These are phyloP conservation scores for Rhizomys pruinosus DNA, from an alignment of 2,113 vertebrate species.

Conservation along the genomic window DNA sequence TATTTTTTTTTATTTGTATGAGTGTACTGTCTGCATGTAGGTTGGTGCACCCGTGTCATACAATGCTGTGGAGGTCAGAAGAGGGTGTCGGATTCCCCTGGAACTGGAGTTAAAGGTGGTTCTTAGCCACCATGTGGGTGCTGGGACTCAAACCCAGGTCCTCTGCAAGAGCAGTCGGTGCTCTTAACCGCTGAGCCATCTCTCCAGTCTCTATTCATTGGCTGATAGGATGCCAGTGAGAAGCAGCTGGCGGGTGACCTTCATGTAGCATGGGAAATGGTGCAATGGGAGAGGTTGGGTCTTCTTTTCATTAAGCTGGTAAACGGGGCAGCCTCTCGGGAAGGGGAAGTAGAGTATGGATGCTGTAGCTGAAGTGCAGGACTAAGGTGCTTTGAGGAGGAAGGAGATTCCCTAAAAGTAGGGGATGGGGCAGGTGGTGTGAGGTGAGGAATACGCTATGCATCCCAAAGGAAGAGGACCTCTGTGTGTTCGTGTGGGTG, in stretches of 20 bases:
- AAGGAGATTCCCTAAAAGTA: not conserved
- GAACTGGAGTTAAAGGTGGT: too few relatives aligned
- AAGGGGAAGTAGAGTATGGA: not conserved
- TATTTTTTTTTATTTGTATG: too few relatives aligned
- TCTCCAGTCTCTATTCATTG: not conserved
- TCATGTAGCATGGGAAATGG: not conserved
- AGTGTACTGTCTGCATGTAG: too few relatives aligned
- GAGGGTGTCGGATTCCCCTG: too few relatives aligned
- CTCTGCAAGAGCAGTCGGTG: too few relatives aligned
- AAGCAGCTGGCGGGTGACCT: not conserved
- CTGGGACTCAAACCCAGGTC: too few relatives aligned
- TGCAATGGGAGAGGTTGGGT: not conserved
- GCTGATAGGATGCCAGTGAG: not conserved
- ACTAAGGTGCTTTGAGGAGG: not conserved
- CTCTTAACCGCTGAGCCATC: too few relatives aligned
- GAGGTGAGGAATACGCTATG: accelerated
- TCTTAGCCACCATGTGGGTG: too few relatives aligned
- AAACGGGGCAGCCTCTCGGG: not conserved
- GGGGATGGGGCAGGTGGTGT: not conserved
- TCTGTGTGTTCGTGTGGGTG: not conserved
- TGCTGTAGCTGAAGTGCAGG: not conserved
- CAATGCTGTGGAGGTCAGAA: too few relatives aligned
- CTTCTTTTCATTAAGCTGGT: not conserved
- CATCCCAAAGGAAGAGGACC: not conserved
- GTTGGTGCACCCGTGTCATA: too few relatives aligned